Percentiles rank a stretch among this genome's conserved stretches.
These are phyloP conservation scores for Drosophila navojoa DNA, from an alignment of 1,140 invertebrate genomes.

Conservation along the genomic window DNA sequence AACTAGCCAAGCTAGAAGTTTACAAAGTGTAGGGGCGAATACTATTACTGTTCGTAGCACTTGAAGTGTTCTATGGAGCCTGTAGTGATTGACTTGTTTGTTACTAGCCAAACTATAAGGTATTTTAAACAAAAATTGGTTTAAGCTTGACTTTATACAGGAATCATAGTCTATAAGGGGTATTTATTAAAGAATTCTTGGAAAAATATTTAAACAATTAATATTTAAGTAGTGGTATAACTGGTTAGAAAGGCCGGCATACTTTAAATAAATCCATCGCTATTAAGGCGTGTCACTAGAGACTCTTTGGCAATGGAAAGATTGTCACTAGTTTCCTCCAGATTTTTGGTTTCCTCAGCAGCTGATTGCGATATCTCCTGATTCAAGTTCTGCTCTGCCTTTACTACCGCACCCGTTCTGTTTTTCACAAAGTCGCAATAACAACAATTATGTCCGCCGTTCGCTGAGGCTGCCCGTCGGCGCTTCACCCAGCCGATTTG, in stretches of 20 bases:
- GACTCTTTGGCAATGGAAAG: neutral
- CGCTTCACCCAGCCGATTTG: constrained; percentile 62
- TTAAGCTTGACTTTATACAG: too few species aligned
- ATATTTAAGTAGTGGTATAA: too few species aligned
- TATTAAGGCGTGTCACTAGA: constrained; percentile 24
- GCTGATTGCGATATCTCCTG: constrained; percentile 16
- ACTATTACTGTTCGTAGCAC: too few species aligned
- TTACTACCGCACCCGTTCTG: neutral
- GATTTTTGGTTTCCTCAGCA: constrained; percentile 9
- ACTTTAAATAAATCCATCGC: constrained; percentile 59
- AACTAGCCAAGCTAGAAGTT: too few species aligned
- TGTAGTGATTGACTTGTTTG: too few species aligned
- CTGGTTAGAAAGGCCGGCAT: too few species aligned
- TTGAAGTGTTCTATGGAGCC: too few species aligned
- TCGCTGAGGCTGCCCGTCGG: constrained; percentile 6
- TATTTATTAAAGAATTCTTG: neutral
- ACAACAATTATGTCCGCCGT: constrained; percentile 36
- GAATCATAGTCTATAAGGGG: too few species aligned
- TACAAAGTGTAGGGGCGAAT: too few species aligned
- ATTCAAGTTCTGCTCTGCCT: neutral
- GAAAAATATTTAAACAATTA: too few species aligned
- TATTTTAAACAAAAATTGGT: too few species aligned
- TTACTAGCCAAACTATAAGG: too few species aligned
- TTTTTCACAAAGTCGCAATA: constrained; percentile 62
- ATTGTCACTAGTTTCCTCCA: constrained; percentile 4